Conservation (phyloP, 2,113 vertebrate species). For the Vireo altiloquus region DNA sequence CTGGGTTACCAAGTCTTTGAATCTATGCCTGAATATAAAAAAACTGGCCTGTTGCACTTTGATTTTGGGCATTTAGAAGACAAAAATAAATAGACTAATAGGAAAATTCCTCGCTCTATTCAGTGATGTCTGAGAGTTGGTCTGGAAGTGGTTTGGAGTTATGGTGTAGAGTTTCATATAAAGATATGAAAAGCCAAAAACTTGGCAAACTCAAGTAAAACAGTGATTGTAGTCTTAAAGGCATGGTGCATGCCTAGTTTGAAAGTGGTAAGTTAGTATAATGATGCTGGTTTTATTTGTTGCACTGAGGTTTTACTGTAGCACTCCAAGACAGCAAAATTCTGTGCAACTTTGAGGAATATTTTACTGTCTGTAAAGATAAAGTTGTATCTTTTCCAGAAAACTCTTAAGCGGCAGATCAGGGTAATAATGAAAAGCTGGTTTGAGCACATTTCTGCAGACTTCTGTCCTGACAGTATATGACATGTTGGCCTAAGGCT, state of each 20-base stretch:
- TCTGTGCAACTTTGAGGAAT: background rate
- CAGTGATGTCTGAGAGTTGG: background rate
- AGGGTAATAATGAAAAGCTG: background rate
- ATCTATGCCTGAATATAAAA: background rate
- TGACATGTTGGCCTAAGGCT: background rate
- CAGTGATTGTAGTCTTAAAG: background rate
- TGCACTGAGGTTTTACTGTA: background rate
- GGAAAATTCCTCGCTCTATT: background rate
- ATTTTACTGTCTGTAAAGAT: background rate
- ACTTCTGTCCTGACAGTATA: background rate
- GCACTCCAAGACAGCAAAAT: background rate
- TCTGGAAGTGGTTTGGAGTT: background rate
- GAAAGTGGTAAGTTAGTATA: background rate
- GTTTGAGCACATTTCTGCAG: background rate
- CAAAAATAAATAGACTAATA: background rate
- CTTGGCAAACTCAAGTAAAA: background rate
- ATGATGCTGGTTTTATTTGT: background rate
- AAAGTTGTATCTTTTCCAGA: background rate
- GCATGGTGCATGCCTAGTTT: background rate
- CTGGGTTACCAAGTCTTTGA: background rate
- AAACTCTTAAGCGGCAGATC: background rate
- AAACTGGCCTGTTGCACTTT: background rate
- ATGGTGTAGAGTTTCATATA: background rate
- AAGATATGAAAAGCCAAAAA: background rate
- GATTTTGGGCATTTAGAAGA: background rate